These are phyloP conservation scores for Anastatus disparis DNA, from an alignment of 1,140 invertebrate species.

Conservation along the genomic window DNA sequence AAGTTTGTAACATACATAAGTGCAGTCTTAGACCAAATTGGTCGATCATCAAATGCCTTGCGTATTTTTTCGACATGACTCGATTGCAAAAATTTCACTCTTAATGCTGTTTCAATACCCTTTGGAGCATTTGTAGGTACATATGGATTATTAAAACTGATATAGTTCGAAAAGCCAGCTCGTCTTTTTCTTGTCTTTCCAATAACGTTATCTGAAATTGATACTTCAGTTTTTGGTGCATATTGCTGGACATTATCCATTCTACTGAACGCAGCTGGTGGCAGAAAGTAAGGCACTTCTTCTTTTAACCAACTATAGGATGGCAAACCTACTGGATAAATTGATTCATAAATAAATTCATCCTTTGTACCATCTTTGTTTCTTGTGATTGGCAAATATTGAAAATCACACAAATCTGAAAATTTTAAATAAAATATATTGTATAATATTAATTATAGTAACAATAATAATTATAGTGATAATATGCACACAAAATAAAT, in stretches of 20 bases:
- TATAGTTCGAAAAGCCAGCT: slow-evolving; percentile 68
- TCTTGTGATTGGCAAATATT: slow-evolving; percentile 81
- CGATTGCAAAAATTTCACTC: slow-evolving; percentile 65
- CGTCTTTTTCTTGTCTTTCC: slow-evolving; percentile 69
- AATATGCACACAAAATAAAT: slow-evolving; percentile 46
- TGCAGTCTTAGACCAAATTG: slow-evolving; percentile 86
- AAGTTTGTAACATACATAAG: slow-evolving; percentile 75
- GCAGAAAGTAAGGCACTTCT: slow-evolving; percentile 75
- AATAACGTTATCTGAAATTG: slow-evolving; percentile 60
- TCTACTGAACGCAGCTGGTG: slow-evolving; percentile 81
- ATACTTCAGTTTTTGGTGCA: slow-evolving; percentile 58
- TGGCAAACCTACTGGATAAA: slow-evolving; percentile 74
- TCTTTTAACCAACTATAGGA: slow-evolving; percentile 71
- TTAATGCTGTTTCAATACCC: slow-evolving; percentile 66
- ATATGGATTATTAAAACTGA: slow-evolving; percentile 67
- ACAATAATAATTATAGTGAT: slow-evolving; percentile 38
- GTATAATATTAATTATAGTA: slow-evolving; percentile 35
- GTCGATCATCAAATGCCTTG: slow-evolving; percentile 80
- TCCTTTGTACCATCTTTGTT: slow-evolving; percentile 59
- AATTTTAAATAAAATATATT: slow-evolving; percentile 46
- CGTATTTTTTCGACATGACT: slow-evolving; percentile 65
- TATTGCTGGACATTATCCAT: slow-evolving; percentile 75
- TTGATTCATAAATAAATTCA: slow-evolving; percentile 73
- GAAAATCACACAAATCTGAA: slow-evolving; percentile 88
- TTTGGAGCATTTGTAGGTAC: slow-evolving; percentile 68